phyloP scores from a whole-genome alignment of 2,113 vertebrate genomes.

The Myiopsitta monachus region DNA sequence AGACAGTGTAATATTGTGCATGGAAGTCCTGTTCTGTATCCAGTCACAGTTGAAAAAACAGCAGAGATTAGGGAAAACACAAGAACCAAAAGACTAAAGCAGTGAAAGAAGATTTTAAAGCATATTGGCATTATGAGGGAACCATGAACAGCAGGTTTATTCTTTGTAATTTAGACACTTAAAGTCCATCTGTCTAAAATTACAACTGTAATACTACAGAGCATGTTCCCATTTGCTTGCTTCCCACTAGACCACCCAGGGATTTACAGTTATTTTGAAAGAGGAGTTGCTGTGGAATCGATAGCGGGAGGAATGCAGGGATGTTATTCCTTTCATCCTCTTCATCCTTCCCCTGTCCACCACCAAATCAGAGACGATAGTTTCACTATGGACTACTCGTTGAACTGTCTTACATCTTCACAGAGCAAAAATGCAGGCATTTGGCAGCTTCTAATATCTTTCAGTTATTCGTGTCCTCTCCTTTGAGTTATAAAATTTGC shows the following conservation, averaged over 20 bases:
- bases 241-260: conserved; percentile 79
- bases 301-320: background rate
- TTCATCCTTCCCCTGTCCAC: background rate
- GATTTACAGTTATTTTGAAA: conserved; percentile 58
- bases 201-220: conserved; percentile 22
- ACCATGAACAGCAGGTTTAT: conserved; percentile 54
- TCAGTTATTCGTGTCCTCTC: background rate
- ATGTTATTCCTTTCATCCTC: background rate
- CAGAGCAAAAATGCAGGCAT: background rate
- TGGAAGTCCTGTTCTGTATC: background rate
- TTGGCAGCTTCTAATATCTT: background rate
- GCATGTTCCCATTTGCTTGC: conserved; percentile 14
- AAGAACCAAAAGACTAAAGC: background rate
- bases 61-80: background rate
- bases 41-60: background rate
- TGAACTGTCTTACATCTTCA: background rate
- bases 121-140: conserved; percentile 13
- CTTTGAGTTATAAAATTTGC: background rate
- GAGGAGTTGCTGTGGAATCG: background rate
- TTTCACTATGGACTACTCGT: background rate
- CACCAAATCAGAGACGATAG: background rate
- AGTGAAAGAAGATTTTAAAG: background rate
- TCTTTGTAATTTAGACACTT: conserved; percentile 67
- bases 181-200: conserved; percentile 80
- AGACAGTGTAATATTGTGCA: background rate